Percentiles rank a stretch among this genome's conserved stretches.
These are phyloP conservation scores for Saimiri boliviensis DNA, from an alignment of 2,113 vertebrate genomes.

Conservation along the genomic window DNA sequence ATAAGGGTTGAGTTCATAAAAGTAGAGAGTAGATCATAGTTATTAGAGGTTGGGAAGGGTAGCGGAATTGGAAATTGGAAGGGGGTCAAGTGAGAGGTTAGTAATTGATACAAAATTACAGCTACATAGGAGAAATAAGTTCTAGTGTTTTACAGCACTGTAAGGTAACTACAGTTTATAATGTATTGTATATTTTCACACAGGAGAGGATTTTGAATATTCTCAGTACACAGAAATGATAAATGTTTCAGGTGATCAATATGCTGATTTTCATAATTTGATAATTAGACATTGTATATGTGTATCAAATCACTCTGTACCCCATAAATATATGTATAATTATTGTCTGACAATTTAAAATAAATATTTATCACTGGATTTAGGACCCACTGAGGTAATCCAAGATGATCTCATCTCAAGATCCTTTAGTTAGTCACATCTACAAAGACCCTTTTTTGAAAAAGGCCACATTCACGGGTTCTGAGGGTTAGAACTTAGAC, in stretches of 20 bases:
- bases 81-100: background rate
- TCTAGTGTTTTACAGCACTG: background rate
- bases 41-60: background rate
- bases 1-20: background rate
- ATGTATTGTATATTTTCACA: background rate
- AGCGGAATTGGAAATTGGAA: background rate
- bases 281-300: background rate
- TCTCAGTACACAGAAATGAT: background rate
- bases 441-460: background rate
- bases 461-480: background rate
- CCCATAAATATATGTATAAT: background rate
- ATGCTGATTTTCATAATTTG: background rate
- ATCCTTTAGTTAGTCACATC: background rate
- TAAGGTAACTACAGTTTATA: background rate
- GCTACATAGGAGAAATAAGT: background rate
- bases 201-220: background rate
- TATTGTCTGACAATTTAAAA: background rate
- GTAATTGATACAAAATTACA: background rate
- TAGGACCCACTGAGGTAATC: background rate
- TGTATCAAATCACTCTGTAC: background rate
- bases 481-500: background rate
- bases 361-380: background rate
- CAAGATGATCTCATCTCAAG: slow-evolving; percentile 9
- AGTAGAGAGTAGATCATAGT: background rate
- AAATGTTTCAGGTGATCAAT: background rate